Percentiles rank a stretch among this genome's conserved stretches.
These are phyloP conservation scores for Enteromius paludinosus DNA, from an alignment of 2,797 vertebrate species.

Conservation along the genomic window DNA sequence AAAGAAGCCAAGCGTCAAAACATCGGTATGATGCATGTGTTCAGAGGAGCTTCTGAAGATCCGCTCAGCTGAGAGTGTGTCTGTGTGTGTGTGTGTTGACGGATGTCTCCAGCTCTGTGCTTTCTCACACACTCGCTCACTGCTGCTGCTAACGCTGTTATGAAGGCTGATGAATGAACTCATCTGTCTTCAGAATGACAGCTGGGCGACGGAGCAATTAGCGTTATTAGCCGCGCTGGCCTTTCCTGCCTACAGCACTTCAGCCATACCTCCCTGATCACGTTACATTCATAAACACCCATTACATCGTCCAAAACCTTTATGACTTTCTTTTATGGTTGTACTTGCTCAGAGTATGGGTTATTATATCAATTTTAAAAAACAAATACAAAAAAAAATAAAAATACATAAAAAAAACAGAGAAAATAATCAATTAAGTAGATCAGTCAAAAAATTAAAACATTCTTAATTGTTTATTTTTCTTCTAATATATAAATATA, in stretches of 20 bases:
- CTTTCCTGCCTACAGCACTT: background rate
- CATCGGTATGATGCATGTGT: background rate
- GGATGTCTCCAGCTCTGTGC: background rate
- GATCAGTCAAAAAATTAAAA: no score
- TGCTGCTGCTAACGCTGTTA: background rate
- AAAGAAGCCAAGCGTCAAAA: background rate
- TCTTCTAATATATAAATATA: no score
- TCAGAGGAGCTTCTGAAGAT: background rate
- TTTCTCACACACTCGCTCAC: background rate
- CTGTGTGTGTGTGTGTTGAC: background rate
- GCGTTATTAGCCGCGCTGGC: background rate
- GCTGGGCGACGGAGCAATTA: background rate
- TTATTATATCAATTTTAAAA: background rate
- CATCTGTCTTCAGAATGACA: slow-evolving; percentile 2
- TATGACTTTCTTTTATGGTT: background rate
- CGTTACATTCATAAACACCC: background rate
- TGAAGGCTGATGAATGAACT: slow-evolving; percentile 11
- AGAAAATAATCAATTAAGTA: no score
- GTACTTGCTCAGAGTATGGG: background rate
- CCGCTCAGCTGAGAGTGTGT: no score
- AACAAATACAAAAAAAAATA: background rate
- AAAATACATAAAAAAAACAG: no score
- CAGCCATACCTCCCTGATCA: background rate
- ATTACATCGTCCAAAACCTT: background rate
- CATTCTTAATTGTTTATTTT: no score